Conservation (phyloP, 2,797 vertebrate genomes). For the Nyctalus aviator region DNA sequence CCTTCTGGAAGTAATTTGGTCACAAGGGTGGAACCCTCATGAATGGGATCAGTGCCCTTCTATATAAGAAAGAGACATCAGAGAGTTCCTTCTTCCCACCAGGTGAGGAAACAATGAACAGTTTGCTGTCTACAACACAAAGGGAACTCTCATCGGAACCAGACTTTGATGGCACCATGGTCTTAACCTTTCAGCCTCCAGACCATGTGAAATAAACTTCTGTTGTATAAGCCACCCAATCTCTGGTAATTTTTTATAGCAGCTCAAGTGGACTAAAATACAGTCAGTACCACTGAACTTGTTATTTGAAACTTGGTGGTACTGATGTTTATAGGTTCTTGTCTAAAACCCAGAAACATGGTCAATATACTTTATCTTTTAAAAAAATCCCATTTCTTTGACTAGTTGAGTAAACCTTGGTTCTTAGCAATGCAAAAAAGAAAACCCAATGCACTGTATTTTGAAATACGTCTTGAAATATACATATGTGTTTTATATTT, state of each 20-base stretch:
- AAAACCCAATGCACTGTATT: background rate
- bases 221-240: background rate
- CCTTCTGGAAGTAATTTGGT: no score
- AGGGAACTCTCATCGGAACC: background rate
- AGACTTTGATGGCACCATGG: background rate
- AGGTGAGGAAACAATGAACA: background rate
- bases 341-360: background rate
- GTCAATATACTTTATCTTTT: background rate
- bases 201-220: background rate
- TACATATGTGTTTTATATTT: background rate
- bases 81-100: background rate
- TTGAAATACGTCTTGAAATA: background rate
- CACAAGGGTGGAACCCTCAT: background rate
- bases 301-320: background rate
- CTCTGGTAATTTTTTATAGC: background rate
- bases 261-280: background rate
- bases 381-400: constrained; percentile 1
- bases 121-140: no score
- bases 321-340: background rate
- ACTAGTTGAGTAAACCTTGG: background rate
- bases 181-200: background rate
- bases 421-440: background rate
- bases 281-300: no score
- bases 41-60: background rate
- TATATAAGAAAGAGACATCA: background rate